These are phyloP conservation scores for Tenebrosternarchus preto DNA, from an alignment of 2,113 vertebrate species.

Conservation along the genomic window DNA sequence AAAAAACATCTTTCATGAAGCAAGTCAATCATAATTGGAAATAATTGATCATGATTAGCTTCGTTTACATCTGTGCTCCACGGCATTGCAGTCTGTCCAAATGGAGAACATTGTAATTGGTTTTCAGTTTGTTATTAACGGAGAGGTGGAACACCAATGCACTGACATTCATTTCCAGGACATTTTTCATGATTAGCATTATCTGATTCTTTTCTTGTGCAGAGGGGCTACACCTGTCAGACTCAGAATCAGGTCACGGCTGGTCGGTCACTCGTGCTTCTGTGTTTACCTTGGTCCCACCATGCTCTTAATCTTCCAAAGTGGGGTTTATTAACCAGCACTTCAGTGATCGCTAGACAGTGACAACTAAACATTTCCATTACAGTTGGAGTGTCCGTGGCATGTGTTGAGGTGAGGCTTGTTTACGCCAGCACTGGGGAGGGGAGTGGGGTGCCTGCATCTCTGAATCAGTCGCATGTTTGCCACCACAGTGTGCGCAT, in stretches of 20 bases:
- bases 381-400: neutral
- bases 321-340: neutral
- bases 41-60: neutral
- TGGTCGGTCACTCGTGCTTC: neutral
- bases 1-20: neutral
- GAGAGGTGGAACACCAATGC: neutral
- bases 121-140: conserved; percentile 5
- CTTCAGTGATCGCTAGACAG: conserved; percentile 19
- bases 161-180: neutral
- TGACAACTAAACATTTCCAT: neutral
- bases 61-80: conserved; percentile 1
- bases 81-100: neutral
- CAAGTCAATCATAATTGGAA: conserved; percentile 5
- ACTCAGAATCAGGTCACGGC: neutral
- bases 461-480: neutral
- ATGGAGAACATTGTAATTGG: conserved; percentile 8
- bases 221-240: neutral
- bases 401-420: neutral
- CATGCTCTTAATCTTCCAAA: neutral
- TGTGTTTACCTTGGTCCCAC: neutral
- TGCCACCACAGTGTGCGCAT: conserved; percentile 12
- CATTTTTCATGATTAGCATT: conserved; percentile 1
- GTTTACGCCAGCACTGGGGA: neutral
- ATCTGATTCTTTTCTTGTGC: neutral
- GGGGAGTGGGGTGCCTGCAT: neutral